phyloP scores from a whole-genome alignment of 2,113 vertebrate genomes.

The Platysteira castanea region DNA sequence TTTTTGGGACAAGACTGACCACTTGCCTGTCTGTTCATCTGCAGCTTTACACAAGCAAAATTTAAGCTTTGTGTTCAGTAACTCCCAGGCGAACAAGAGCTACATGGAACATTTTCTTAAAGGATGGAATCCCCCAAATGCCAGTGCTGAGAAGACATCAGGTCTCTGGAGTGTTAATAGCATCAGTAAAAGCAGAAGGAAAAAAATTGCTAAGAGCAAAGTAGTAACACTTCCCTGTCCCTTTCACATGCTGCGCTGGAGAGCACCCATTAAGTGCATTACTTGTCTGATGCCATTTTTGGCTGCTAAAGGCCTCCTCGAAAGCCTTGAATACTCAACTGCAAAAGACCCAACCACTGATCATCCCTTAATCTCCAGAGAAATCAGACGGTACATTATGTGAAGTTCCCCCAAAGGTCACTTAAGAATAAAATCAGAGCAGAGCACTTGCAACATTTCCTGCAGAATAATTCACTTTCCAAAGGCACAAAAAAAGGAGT shows the following conservation, averaged over 20 bases:
- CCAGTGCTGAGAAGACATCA: not conserved
- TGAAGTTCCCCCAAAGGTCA: not conserved
- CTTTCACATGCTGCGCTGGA: not conserved
- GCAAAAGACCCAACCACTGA: not conserved
- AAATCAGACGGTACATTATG: not conserved
- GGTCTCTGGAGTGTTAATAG: not conserved
- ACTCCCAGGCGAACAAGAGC: not conserved
- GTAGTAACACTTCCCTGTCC: rapidly evolving
- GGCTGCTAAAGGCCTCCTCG: not conserved
- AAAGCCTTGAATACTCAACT: not conserved
- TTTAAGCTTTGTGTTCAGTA: not conserved
- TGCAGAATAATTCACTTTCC: not conserved
- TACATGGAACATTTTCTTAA: not conserved
- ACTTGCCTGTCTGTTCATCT: not conserved
- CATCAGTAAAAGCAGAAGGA: not conserved
- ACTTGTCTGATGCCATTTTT: not conserved
- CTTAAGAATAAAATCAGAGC: not conserved
- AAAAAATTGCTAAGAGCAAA: not conserved
- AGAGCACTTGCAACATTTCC: not conserved
- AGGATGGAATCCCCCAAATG: not conserved
- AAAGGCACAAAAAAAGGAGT: not conserved
- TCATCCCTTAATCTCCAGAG: not conserved
- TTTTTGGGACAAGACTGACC: not conserved
- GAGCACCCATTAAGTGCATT: not conserved
- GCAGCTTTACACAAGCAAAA: not conserved